Conservation (phyloP, 1,140 invertebrate genomes). For the Cotesia chilonis region DNA sequence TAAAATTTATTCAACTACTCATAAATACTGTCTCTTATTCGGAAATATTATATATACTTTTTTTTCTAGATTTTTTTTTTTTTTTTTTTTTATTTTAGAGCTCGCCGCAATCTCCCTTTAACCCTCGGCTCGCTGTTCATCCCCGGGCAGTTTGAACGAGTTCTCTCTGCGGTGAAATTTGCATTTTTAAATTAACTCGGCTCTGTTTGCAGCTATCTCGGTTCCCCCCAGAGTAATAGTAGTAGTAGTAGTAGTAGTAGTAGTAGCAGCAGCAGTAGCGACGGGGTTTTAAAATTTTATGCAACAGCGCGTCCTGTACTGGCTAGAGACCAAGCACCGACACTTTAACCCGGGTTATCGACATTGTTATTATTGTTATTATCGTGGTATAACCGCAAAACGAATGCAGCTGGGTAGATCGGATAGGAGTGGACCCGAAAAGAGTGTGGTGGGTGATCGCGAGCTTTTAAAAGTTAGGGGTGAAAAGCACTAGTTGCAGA, state of each 20-base stretch:
- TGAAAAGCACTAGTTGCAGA: too few species aligned
- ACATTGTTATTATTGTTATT: conserved; percentile 44
- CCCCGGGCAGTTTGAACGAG: conserved; percentile 26
- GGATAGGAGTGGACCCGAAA: not conserved
- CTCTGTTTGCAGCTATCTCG: conserved; percentile 66
- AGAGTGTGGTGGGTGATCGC: too few species aligned
- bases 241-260: not conserved
- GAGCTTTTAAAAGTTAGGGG: too few species aligned
- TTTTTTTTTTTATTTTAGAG: conserved; percentile 19
- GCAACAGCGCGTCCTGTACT: conserved; percentile 53
- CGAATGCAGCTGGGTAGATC: conserved; percentile 21
- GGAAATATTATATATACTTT: conserved; percentile 8
- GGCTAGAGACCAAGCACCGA: conserved; percentile 19
- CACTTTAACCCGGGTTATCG: conserved; percentile 35
- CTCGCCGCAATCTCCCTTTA: conserved; percentile 5
- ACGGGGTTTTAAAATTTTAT: conserved; percentile 64
- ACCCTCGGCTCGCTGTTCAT: conserved; percentile 20
- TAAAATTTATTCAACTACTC: too few species aligned
- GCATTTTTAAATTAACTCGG: conserved; percentile 68
- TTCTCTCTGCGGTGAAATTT: conserved; percentile 57
- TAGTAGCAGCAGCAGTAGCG: conserved; percentile 37
- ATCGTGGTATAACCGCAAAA: conserved; percentile 35
- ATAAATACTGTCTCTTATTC: not conserved
- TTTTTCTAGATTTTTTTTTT: conserved; percentile 36
- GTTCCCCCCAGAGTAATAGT: conserved; percentile 38